Percentiles rank a stretch among this genome's conserved stretches.
These are phyloP conservation scores for Falco naumanni DNA, from an alignment of 2,797 vertebrate species.

Conservation along the genomic window DNA sequence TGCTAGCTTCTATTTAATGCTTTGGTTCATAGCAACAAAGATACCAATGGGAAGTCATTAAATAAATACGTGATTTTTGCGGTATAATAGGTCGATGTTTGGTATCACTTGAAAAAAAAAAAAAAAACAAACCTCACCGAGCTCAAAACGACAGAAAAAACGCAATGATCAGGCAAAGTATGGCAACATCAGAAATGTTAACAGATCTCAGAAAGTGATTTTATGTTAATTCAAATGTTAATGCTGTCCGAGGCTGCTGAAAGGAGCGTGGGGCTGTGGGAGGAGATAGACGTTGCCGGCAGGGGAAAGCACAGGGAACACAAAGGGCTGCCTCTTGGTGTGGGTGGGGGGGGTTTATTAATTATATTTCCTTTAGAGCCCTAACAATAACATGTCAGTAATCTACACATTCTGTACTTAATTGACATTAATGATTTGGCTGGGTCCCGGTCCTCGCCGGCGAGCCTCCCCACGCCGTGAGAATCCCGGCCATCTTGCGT, in stretches of 20 bases:
- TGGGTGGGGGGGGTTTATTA: slow-evolving; percentile 23
- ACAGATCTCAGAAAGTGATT: slow-evolving; percentile 46
- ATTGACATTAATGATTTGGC: slow-evolving; percentile 53
- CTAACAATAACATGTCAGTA: slow-evolving; percentile 43
- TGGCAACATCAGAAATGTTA: slow-evolving; percentile 24
- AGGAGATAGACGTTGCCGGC: neutral
- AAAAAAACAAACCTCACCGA: neutral
- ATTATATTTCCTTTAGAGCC: slow-evolving; percentile 59
- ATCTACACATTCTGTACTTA: slow-evolving; percentile 12
- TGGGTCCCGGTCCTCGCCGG: neutral
- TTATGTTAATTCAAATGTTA: slow-evolving; percentile 36
- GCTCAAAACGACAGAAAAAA: slow-evolving; percentile 10
- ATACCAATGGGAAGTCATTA: slow-evolving; percentile 72
- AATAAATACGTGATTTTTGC: slow-evolving; percentile 61
- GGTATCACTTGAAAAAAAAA: slow-evolving; percentile 34
- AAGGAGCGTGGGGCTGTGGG: neutral
- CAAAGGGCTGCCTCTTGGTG: slow-evolving; percentile 39
- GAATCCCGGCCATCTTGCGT: slow-evolving; percentile 1
- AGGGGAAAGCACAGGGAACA: neutral
- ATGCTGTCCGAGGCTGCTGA: slow-evolving; percentile 20
- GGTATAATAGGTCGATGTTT: slow-evolving; percentile 47
- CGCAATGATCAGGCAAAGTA: neutral
- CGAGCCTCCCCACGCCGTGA: slow-evolving; percentile 10
- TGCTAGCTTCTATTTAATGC: slow-evolving; percentile 55
- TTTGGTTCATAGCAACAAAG: slow-evolving; percentile 70